Conservation (phyloP, 2,113 vertebrate species). For the Mastomys natalensis region DNA sequence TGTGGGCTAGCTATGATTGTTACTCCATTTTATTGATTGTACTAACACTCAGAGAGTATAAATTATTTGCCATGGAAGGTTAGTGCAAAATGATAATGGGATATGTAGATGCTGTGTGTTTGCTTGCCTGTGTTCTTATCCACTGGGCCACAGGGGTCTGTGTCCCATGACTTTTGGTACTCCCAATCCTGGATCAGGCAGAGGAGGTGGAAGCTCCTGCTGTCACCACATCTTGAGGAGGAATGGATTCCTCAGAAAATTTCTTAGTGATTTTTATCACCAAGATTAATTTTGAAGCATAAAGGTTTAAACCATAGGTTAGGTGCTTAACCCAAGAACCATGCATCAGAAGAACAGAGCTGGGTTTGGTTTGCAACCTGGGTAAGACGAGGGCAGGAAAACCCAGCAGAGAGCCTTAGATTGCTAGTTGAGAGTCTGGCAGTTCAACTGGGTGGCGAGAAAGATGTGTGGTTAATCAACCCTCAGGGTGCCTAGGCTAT, state of each 20-base stretch:
- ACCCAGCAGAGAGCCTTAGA: background rate
- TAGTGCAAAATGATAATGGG: background rate
- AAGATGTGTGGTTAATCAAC: background rate
- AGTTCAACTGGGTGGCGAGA: background rate
- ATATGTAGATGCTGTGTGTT: background rate
- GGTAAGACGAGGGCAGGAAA: background rate
- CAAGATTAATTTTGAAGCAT: background rate
- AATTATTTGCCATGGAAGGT: background rate
- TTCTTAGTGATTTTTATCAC: background rate
- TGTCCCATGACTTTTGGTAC: background rate
- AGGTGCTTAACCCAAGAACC: background rate
- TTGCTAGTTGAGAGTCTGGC: accelerated
- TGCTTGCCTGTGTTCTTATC: background rate
- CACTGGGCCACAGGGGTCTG: background rate
- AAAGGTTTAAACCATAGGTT: background rate
- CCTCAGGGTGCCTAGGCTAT: background rate
- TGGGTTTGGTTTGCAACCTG: background rate
- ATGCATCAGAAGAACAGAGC: background rate
- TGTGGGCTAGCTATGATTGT: background rate
- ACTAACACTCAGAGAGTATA: background rate
- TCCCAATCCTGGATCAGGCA: background rate
- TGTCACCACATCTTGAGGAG: background rate
- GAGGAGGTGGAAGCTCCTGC: accelerated
- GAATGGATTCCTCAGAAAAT: background rate
- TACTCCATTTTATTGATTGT: background rate